phyloP scores from a whole-genome alignment of 2,888 invertebrate genomes.

The Diadegma fenestrale region DNA sequence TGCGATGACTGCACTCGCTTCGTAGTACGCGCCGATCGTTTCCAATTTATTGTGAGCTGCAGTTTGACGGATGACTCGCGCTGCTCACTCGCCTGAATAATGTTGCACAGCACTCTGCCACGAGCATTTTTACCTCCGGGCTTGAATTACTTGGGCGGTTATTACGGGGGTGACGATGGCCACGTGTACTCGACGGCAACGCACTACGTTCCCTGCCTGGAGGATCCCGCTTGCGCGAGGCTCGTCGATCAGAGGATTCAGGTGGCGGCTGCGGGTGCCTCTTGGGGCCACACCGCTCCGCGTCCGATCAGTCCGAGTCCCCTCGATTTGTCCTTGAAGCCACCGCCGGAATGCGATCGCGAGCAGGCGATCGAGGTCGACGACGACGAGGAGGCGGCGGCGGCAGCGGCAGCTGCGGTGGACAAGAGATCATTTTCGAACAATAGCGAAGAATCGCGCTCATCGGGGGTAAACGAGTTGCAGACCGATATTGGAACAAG shows the following conservation, averaged over 20 bases:
- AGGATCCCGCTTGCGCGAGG: constrained; percentile 71
- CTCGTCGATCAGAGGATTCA: constrained; percentile 67
- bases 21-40: no score
- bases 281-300: constrained; percentile 55
- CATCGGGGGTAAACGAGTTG: constrained; percentile 39
- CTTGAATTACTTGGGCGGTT: constrained; percentile 78
- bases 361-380: constrained; percentile 77
- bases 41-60: no score
- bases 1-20: no score
- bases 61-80: no score
- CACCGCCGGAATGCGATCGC: constrained; percentile 75
- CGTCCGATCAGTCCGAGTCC: constrained; percentile 85
- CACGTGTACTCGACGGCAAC: constrained; percentile 74
- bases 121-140: constrained; percentile 81
- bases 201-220: constrained; percentile 76
- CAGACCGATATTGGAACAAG: constrained; percentile 57
- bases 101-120: constrained; percentile 82
- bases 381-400: constrained; percentile 79
- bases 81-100: constrained; percentile 62
- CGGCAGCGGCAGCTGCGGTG: constrained; percentile 77
- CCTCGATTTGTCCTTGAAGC: constrained; percentile 91
- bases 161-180: constrained; percentile 77
- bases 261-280: constrained; percentile 2
- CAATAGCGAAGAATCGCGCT: constrained; percentile 21
- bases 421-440: constrained; percentile 40